Evolutionary conservation across 2,888 invertebrate species (phyloP).

Genomic region (Noctua comes): DNA sequence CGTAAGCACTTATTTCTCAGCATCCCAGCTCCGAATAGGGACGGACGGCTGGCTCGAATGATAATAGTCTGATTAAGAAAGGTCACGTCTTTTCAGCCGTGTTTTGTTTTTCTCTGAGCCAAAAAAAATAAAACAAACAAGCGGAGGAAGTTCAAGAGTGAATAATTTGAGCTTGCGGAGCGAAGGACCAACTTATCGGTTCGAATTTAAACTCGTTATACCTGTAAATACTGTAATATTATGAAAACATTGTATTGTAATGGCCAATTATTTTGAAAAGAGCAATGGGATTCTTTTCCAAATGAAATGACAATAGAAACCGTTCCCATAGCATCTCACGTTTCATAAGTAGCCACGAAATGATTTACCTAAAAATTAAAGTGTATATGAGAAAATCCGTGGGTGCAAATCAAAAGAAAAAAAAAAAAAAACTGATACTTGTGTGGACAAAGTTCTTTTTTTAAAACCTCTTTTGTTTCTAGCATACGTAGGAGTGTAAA

Average conservation of each 20-base stretch:
- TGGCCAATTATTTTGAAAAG: not conserved
- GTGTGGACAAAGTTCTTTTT: too few species aligned
- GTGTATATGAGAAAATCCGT: too few species aligned
- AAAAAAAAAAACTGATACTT: too few species aligned
- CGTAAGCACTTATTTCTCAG: conserved; percentile 66
- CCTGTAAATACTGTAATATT: not conserved
- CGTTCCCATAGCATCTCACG: too few species aligned
- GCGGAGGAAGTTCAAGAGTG: conserved; percentile 47
- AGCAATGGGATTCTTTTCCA: too few species aligned
- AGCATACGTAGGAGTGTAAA: too few species aligned
- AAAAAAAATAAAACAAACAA: conserved; percentile 67
- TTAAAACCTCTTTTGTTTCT: too few species aligned
- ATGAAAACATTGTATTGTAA: not conserved
- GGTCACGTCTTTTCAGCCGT: conserved; percentile 78
- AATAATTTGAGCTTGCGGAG: conserved; percentile 33
- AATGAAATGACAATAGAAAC: too few species aligned
- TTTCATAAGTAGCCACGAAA: too few species aligned
- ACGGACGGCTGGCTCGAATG: conserved; percentile 78
- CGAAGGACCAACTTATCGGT: not conserved
- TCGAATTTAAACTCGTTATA: not conserved
- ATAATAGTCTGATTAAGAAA: conserved; percentile 86
- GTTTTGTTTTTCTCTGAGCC: conserved; percentile 66
- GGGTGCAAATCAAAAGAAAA: too few species aligned
- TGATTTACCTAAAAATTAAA: too few species aligned
- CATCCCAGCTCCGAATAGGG: conserved; percentile 51